Base-by-base conservation (phyloP, 2,113 vertebrate genomes). In the Verasper variegatus region DNA sequence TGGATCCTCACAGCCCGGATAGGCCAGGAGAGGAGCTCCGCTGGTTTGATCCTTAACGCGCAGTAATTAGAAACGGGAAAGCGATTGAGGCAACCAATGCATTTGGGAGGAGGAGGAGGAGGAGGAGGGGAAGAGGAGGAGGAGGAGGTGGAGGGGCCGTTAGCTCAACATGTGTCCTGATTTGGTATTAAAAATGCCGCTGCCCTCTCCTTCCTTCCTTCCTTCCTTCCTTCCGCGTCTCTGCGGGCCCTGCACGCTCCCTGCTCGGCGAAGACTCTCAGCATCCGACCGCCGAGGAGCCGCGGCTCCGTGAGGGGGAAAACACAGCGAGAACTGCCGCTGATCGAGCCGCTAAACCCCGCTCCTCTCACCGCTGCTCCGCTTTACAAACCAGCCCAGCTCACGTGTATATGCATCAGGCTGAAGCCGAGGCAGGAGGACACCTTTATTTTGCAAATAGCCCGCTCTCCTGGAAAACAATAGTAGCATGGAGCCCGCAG, bases 91-190 rank as follows among this genome's bases (percentile, higher is more conserved):
- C 85, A 82, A 82, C 83, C 81, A 83, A 80, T 65, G 89, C 89
- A 80, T 80, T 79, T 70, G 89, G 87, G 78, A 84, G 80, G 78
- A 84, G 79, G 78, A 74, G 73, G 54, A 24, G 37, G 37, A 12
- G 87, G 77, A 85, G 80, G 76, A 83, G 79, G 14, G 5, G 45
- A 17, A 1, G 45, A 6, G 5, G 45, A 49, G 45, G 45, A 49
- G 5, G 45, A 18, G 49, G 49, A 20, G 49, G 68, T 86, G 90
- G 77, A 82, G 59, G 80, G 84, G 75, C 82, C 69, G 85, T 89
- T 90, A 93, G 91, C 92, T 91, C 93, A 93, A 94, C 94, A 93
- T 94, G 93, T 92, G 94, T 93, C 93, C 93, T 74, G 89, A 86
- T 93, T 92, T 89, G 84, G 84, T 92, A 82, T 89, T 83, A 86